These are phyloP conservation scores for Colostygia pectinataria DNA, from an alignment of 2,888 invertebrate species.

Conservation along the genomic window DNA sequence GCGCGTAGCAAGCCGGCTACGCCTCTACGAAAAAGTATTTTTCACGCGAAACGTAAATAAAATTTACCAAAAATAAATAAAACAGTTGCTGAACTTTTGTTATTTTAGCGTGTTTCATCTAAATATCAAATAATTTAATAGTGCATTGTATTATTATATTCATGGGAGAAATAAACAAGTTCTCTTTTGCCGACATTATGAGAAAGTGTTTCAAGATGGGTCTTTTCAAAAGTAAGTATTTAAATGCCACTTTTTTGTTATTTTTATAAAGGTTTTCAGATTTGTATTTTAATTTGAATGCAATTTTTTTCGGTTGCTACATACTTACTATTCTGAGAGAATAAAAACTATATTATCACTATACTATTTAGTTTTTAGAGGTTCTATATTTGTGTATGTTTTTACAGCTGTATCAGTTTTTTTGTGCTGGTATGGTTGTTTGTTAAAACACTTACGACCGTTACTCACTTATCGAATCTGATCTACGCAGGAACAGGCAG, in stretches of 20 bases:
- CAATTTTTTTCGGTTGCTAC: no score
- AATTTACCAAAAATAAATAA: slow-evolving; percentile 14
- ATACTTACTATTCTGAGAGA: no score
- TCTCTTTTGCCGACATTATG: slow-evolving; percentile 65
- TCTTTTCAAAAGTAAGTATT: slow-evolving; percentile 74
- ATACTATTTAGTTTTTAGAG: no score
- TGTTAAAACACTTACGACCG: neutral
- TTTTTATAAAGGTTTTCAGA: no score
- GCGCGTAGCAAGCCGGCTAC: slow-evolving; percentile 62
- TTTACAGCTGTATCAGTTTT: neutral
- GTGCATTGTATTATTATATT: slow-evolving; percentile 34
- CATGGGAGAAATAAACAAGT: slow-evolving; percentile 65
- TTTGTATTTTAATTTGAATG: no score
- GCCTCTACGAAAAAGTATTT: slow-evolving; percentile 42
- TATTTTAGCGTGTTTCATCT: no score
- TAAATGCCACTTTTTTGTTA: neutral
- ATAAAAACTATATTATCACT: no score
- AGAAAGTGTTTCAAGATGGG: slow-evolving; percentile 80
- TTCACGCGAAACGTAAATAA: slow-evolving; percentile 39
- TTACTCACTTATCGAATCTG: neutral
- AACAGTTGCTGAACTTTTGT: neutral
- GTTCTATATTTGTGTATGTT: no score
- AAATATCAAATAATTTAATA: slow-evolving; percentile 1
- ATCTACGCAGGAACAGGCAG: slow-evolving; percentile 5
- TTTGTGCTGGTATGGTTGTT: neutral